Evolutionary conservation across 2,113 vertebrate species (phyloP).

Genomic region (Alligator sinensis): DNA sequence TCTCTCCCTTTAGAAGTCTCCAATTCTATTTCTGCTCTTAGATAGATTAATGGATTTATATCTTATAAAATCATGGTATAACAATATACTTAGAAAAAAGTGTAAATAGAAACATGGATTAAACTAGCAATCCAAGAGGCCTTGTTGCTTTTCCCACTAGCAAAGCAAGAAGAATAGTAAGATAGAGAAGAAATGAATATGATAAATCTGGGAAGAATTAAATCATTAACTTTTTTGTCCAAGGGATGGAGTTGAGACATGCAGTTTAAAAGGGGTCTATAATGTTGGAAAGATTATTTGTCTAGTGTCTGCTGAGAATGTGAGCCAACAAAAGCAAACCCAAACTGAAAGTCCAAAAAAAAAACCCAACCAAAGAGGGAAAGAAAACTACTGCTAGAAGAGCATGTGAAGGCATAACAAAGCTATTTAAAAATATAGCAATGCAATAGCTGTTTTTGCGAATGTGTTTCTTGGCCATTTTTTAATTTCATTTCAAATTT

Average conservation of each 20-base stretch:
- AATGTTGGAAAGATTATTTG: conserved; percentile 52
- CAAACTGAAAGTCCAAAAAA: not conserved
- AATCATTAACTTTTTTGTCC: not conserved
- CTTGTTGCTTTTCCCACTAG: not conserved
- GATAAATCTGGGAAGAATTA: conserved; percentile 34
- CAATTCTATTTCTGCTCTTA: not conserved
- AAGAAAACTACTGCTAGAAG: conserved; percentile 21
- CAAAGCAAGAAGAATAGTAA: not conserved
- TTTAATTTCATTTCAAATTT: conserved; percentile 25
- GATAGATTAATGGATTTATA: not conserved
- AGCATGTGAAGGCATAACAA: conserved; percentile 33
- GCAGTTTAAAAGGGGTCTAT: conserved; percentile 20
- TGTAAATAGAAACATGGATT: not conserved
- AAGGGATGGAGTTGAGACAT: not conserved
- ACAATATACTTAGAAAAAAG: not conserved
- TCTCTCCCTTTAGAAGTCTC: not conserved
- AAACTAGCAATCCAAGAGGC: not conserved
- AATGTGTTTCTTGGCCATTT: conserved; percentile 34
- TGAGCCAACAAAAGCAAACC: conserved; percentile 61
- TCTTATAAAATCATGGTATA: not conserved
- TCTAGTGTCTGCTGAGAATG: conserved; percentile 9
- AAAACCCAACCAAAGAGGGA: not conserved
- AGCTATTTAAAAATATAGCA: conserved; percentile 54
- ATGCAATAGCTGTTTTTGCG: conserved; percentile 65
- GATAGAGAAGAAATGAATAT: not conserved